These are phyloP conservation scores for Eriosoma lanigerum DNA, from an alignment of 1,140 invertebrate genomes.

Conservation along the genomic window DNA sequence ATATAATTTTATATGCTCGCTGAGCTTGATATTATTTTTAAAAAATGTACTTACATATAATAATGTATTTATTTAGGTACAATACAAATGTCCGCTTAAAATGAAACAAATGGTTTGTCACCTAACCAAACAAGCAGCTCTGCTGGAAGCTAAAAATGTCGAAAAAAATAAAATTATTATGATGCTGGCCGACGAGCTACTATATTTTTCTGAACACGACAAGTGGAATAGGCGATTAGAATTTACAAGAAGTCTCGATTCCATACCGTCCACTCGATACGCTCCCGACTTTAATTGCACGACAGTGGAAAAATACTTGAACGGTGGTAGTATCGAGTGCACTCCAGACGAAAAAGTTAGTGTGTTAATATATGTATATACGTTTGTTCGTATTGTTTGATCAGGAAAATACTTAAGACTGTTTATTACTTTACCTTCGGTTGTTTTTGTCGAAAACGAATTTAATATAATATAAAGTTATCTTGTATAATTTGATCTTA, in stretches of 20 bases:
- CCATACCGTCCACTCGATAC: constrained; percentile 2
- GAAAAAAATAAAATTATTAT: constrained; percentile 53
- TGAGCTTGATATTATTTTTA: neutral
- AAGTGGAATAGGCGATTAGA: constrained; percentile 15
- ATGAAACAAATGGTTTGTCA: constrained; percentile 37
- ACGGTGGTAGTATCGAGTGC: neutral
- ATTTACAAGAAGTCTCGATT: neutral
- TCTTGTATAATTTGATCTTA: too few species aligned
- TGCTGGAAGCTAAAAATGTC: constrained; percentile 51
- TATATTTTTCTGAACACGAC: constrained; percentile 31
- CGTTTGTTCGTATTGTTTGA: too few species aligned
- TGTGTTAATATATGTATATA: too few species aligned
- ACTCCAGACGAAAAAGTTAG: constrained; percentile 14
- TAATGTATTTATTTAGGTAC: constrained; percentile 16
- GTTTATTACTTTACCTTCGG: neutral
- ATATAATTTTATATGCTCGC: neutral
- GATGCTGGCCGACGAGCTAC: constrained; percentile 52
- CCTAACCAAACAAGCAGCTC: constrained; percentile 44
- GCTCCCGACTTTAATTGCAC: constrained; percentile 52
- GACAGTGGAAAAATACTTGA: constrained; percentile 52
- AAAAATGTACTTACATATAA: neutral
- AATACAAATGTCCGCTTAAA: neutral
- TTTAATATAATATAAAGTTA: too few species aligned
- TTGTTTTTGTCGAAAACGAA: neutral
- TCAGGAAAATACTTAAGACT: too few species aligned